A percentile compares a stretch with the other conserved stretches of the same genome.
These are phyloP conservation scores for Lumbricus terrestris DNA, from an alignment of 2,888 invertebrate genomes.

Conservation along the genomic window DNA sequence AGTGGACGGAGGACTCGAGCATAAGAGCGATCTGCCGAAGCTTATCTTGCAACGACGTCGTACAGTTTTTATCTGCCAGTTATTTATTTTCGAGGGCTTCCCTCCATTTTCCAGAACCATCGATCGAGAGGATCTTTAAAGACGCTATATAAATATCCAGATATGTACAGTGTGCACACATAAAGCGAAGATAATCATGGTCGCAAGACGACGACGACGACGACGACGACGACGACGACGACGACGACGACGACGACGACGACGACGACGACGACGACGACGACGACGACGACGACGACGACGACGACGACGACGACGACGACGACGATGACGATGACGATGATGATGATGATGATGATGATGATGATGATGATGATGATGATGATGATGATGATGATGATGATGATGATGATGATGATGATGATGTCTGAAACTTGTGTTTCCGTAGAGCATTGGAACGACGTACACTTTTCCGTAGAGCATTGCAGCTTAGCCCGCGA, in stretches of 20 bases:
- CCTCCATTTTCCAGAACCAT: too few relatives aligned
- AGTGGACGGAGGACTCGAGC: background rate
- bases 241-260: too few relatives aligned
- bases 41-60: background rate
- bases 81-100: background rate
- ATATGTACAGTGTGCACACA: background rate
- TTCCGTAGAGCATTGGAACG: background rate
- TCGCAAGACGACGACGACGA: background rate
- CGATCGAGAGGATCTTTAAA: background rate
- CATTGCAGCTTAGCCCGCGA: background rate
- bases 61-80: background rate
- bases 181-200: background rate
- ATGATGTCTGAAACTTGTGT: background rate
- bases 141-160: background rate
- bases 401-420: too few relatives aligned
- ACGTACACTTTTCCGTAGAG: background rate
- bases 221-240: too few relatives aligned
- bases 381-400: too few relatives aligned
- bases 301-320: too few relatives aligned
- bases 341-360: too few relatives aligned
- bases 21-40: background rate
- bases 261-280: too few relatives aligned
- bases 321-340: too few relatives aligned
- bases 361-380: too few relatives aligned
- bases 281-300: too few relatives aligned